phyloP scores from a whole-genome alignment of 2,797 vertebrate species.

The Eospalax fontanierii region DNA sequence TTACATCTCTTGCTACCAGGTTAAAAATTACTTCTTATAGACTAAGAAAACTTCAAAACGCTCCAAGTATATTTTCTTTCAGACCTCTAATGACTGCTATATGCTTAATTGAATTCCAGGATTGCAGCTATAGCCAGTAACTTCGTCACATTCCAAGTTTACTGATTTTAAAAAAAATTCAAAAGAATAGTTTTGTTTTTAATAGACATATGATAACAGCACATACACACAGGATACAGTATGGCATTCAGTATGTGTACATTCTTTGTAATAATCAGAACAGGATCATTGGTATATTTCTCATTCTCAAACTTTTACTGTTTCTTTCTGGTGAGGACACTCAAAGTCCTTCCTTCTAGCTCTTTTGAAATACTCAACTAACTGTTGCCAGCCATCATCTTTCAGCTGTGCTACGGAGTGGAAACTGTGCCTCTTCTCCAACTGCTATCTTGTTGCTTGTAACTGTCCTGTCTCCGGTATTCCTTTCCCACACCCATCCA shows the following conservation, averaged over 20 bases:
- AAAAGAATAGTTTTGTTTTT: neutral
- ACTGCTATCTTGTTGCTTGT: too few species aligned
- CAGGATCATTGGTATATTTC: neutral
- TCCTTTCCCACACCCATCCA: neutral
- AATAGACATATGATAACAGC: neutral
- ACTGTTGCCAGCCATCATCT: neutral
- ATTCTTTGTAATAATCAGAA: neutral
- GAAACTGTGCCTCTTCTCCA: neutral
- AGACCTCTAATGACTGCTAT: neutral
- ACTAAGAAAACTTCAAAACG: neutral
- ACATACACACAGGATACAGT: neutral
- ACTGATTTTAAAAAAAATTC: neutral
- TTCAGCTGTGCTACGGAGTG: neutral
- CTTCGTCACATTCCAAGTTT: neutral
- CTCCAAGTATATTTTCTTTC: neutral
- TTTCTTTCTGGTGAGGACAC: neutral
- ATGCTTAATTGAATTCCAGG: conserved; percentile 3
- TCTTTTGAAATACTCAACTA: neutral
- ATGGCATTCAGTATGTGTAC: neutral
- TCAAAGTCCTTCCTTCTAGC: neutral
- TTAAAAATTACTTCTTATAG: neutral
- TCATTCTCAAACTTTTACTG: neutral
- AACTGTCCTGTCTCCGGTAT: neutral
- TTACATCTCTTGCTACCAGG: neutral
- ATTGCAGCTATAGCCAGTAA: neutral